Base-by-base conservation (phyloP, 1,140 invertebrate genomes). In the Melanaphis sacchari region DNA sequence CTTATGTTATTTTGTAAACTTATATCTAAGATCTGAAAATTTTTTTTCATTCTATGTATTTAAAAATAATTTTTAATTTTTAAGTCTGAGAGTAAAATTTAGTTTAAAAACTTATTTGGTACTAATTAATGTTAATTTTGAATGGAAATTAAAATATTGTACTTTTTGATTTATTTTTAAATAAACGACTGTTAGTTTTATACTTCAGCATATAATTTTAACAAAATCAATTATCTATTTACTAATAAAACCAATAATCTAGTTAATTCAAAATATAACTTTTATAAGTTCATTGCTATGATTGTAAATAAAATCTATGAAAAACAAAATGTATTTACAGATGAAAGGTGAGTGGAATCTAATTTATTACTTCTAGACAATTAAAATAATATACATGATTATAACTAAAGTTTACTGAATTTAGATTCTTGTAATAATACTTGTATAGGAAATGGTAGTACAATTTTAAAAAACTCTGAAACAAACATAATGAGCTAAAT, bases 1-100 rank as follows among this genome's bases (percentile, higher is more conserved):
- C 98, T 49, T 99, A 98, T 95, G 98, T 98, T 54, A 96, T 40
- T 54, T 15, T 93, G 36, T 93, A 84, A 36, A 46, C 6, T 87
- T 66, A n/a, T 18, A 38, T 54, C 11, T 40, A 54, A n/a, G 49
- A 54, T 54, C 31, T 76, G 0, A 76, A 76, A 15, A 76, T n/a
- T 18, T 18, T 76, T 38, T 52, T 21, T 49, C 24, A 52, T 43
- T 38, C 9, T 38, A 40, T 36, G 38, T 4, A 24, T 52, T 36
- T 24, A n/a, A 88, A 24, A 40, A n/a, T 89, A 15, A 89, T 89
- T 89, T 54, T 11, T 24, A 21, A 89, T 26, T 52, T 38, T 40
- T 26, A 89, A 89, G 87, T 54, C 49, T 89, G 49, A 89, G 8
- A 8, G 24, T 85, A 31, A 41, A 31, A 85, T 38, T 82, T 82